phyloP scores from a whole-genome alignment of 1,140 invertebrate genomes.

The Dolichoris vasculosae region DNA sequence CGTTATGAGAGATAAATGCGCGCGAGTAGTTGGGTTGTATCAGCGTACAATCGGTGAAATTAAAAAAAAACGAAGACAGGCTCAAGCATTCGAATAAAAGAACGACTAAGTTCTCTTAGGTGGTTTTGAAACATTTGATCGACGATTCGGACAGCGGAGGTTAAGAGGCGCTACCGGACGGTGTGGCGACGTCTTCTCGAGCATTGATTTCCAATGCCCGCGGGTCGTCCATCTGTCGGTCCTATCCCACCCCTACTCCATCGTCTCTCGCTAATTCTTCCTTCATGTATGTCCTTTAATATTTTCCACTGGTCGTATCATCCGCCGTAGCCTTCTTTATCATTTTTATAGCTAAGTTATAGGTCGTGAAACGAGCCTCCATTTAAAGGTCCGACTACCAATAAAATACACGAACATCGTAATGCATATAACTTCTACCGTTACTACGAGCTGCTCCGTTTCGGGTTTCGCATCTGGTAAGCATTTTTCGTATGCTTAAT shows the following conservation, averaged over 20 bases:
- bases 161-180: constrained; percentile 37
- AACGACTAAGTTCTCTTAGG: background rate
- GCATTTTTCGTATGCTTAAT: background rate
- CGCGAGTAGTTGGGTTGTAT: too few relatives aligned
- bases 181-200: constrained; percentile 27
- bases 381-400: constrained; percentile 65
- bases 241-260: background rate
- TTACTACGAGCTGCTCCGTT: constrained; percentile 38
- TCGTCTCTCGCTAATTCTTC: constrained; percentile 42
- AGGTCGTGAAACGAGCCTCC: constrained; percentile 65
- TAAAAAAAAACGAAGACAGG: too few relatives aligned
- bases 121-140: constrained; percentile 32
- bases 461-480: background rate
- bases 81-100: too few relatives aligned
- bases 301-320: constrained; percentile 61
- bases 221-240: background rate
- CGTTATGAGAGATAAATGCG: too few relatives aligned
- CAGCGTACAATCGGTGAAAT: too few relatives aligned
- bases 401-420: constrained; percentile 67
- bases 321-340: constrained; percentile 68
- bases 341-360: constrained; percentile 70
- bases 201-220: constrained; percentile 64
- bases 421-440: background rate
- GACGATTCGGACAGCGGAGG: constrained; percentile 44
- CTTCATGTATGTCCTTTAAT: constrained; percentile 62